A percentile compares a stretch with the other conserved stretches of the same genome.
Evolutionary conservation across 2,888 invertebrate species (phyloP).

Genomic region (Branchellion lobata): DNA sequence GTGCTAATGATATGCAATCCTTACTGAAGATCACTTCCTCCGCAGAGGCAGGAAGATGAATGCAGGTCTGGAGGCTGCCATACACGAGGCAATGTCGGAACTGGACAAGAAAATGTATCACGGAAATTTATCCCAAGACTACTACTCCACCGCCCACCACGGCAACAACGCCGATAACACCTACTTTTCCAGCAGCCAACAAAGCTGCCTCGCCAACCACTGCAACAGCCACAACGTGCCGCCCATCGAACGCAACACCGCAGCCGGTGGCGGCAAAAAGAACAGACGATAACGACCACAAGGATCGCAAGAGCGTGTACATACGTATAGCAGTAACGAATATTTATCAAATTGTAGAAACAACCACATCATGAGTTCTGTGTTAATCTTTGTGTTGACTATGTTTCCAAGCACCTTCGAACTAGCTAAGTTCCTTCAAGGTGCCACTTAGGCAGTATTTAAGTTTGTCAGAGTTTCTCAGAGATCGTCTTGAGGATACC

Average conservation of each 20-base stretch:
- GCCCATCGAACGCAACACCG: conserved; percentile 12
- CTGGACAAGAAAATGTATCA: conserved; percentile 66
- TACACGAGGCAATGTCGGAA: conserved; percentile 88
- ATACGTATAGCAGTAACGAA: no score
- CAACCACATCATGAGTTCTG: no score
- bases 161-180: neutral
- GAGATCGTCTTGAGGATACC: no score
- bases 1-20: no score
- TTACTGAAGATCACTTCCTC: no score
- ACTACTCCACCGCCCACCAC: neutral
- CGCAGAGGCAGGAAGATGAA: conserved; percentile 88
- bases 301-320: no score
- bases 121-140: neutral
- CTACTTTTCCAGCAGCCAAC: neutral
- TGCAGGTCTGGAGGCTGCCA: conserved; percentile 82
- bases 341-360: no score
- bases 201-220: neutral
- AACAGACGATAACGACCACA: conserved; percentile 13
- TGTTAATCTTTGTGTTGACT: no score
- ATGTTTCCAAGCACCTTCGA: no score
- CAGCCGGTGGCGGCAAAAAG: conserved; percentile 18
- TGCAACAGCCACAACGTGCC: neutral
- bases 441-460: no score
- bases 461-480: no score
- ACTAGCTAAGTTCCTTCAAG: no score